These are phyloP conservation scores for Mystacornis crossleyi DNA, from an alignment of 2,113 vertebrate species.

Conservation along the genomic window DNA sequence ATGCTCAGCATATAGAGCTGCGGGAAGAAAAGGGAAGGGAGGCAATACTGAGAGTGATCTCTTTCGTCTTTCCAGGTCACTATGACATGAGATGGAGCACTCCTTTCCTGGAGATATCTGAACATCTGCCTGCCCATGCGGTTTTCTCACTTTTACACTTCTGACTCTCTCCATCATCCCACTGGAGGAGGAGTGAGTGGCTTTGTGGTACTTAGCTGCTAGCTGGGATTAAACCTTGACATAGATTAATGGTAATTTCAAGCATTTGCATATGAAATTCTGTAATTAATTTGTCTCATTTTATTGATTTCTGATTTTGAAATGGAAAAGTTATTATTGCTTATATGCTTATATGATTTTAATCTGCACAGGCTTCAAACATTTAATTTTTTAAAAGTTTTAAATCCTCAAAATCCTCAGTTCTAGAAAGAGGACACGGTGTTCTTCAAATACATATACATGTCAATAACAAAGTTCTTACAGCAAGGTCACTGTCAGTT, in stretches of 20 bases:
- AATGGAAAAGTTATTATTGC: neutral
- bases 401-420: neutral
- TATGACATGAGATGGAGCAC: neutral
- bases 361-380: neutral
- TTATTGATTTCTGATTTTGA: neutral
- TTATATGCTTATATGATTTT: neutral
- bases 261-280: neutral
- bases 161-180: neutral
- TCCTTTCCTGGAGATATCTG: neutral
- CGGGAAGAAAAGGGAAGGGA: neutral
- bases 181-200: too few species aligned
- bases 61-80: neutral
- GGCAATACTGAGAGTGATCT: fast-evolving
- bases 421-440: neutral
- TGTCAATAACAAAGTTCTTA: neutral
- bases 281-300: neutral
- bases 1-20: neutral
- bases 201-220: neutral
- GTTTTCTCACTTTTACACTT: neutral
- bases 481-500: neutral
- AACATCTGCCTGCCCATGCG: neutral
- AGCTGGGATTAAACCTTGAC: neutral
- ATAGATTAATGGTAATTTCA: neutral
- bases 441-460: neutral
- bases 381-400: neutral